A percentile compares a stretch with the other conserved stretches of the same genome.
phyloP scores from a whole-genome alignment of 2,888 invertebrate genomes.

The Pristionchus japonicus region DNA sequence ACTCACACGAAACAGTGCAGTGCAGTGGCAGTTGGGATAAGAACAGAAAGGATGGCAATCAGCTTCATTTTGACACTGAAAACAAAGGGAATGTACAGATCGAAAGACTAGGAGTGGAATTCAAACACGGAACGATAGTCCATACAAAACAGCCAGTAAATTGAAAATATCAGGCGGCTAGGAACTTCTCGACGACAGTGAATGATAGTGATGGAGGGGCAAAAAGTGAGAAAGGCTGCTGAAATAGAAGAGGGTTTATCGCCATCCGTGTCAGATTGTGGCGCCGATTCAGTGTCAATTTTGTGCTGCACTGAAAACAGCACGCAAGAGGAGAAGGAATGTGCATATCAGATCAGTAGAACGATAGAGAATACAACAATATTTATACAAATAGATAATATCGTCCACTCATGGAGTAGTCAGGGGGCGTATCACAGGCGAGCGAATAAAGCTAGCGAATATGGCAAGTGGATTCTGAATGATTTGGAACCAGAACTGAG shows the following conservation, averaged over 20 bases:
- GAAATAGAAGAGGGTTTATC: slow-evolving; percentile 27
- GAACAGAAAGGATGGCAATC: not conserved
- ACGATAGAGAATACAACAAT: not conserved
- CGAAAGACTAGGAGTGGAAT: too few relatives aligned
- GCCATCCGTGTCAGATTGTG: not conserved
- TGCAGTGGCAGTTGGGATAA: not conserved
- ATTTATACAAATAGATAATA: not conserved
- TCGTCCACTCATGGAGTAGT: not conserved
- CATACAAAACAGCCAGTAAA: not conserved
- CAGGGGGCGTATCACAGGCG: not conserved
- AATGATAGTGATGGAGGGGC: not conserved
- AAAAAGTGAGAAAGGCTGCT: not conserved
- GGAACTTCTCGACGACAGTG: not conserved
- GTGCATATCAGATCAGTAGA: not conserved
- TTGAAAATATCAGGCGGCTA: not conserved
- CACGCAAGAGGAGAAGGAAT: not conserved
- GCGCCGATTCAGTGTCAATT: not conserved
- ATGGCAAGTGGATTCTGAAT: not conserved
- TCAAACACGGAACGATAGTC: too few relatives aligned
- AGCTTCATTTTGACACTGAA: not conserved
- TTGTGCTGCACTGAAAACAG: slow-evolving; percentile 10
- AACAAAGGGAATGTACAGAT: too few relatives aligned
- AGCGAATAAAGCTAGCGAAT: slow-evolving; percentile 14
- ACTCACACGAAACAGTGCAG: slow-evolving; percentile 25
- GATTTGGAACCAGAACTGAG: not conserved